Conservation (phyloP, 2,797 vertebrate species). For the Pantherophis vulpinus region DNA sequence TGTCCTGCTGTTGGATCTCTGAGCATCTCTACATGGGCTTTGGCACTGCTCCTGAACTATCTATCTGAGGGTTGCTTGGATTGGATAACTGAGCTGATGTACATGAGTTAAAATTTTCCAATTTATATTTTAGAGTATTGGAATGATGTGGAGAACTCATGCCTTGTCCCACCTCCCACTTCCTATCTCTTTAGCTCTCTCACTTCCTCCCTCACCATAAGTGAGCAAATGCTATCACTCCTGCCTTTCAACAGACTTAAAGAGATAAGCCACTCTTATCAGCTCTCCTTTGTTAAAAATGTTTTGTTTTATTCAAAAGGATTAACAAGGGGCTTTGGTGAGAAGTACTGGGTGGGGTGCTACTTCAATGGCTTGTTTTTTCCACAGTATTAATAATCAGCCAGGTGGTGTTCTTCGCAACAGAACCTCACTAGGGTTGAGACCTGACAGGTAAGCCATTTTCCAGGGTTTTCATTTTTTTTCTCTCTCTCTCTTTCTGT, state of each 20-base stretch:
- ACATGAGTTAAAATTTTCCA: neutral
- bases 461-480: neutral
- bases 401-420: neutral
- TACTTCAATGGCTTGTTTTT: neutral
- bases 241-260: neutral
- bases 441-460: neutral
- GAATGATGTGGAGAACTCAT: neutral
- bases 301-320: neutral
- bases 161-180: neutral
- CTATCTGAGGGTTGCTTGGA: neutral
- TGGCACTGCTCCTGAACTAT: neutral
- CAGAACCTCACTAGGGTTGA: neutral
- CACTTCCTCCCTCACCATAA: neutral
- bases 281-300: neutral
- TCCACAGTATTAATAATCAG: neutral
- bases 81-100: neutral
- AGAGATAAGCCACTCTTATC: neutral
- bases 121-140: neutral
- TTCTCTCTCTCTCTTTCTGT: neutral
- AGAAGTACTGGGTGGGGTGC: neutral
- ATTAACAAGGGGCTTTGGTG: neutral
- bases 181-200: neutral
- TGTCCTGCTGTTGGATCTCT: neutral
- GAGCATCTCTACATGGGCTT: neutral
- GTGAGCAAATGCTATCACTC: neutral